Base-by-base conservation (phyloP, 2,888 invertebrate genomes). In the Nemapogon koenigi region DNA sequence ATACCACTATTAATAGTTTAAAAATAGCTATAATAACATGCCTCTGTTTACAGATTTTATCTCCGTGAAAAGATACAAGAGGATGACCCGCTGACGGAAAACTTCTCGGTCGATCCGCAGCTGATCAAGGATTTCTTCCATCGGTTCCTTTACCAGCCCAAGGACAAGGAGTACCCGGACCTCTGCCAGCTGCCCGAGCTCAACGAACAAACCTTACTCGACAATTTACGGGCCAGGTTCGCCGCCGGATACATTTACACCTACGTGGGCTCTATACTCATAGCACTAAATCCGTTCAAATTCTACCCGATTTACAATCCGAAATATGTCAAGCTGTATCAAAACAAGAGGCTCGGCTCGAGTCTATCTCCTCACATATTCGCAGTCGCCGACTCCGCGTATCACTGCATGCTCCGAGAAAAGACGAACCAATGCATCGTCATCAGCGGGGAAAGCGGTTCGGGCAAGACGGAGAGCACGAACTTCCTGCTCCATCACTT, bases 301-400 rank as follows among this genome's bases (percentile, higher is more conserved):
- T 96, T 96, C 71, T 94, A 94, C 69, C 96, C 97, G 15, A 97
- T 97, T 50, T 97, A 97, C 81, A 97, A 97, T 76, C 97, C 97
- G 32, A 97, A 96, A 73, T 96, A 95, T 80, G 96, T 96, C 49
- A 92, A 94, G 69, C 75, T 96, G 51, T 97, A 97, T 73, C 96
- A 97, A 73, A 94, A 94, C 73, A 86, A 94, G 61, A 81, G 94
- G 51, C 83, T 95, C 51, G 93, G 94, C 17, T 91, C 93, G 26
- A 94, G 94, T 58, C 83, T 96, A 49, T 96, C 97, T 26, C 97
- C 97, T 30, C 97, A 97, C 62, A 95, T 97, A 59, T 97, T 97
- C 78, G 97, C 97, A 38, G 92, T 97, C 31, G 95, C 95, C 4
- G 95, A 95, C 63, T 89, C 93, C 11, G 94, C 95, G 16, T 96